Evolutionary conservation across 1,140 invertebrate genomes (phyloP).

Genomic region (Phortica variegata): DNA sequence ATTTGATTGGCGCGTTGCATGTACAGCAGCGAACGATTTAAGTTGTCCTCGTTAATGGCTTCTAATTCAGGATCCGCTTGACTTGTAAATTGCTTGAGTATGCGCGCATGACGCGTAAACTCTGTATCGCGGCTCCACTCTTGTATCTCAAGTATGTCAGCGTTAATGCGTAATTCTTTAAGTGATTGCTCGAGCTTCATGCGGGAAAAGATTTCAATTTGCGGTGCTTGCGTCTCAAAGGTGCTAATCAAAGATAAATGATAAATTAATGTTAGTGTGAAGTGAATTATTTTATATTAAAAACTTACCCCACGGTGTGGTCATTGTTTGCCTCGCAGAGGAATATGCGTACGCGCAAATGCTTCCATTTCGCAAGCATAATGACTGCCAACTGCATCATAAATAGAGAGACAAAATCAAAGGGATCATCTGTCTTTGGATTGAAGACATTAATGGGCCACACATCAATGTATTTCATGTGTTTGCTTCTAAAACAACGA

Average conservation of each 20-base stretch:
- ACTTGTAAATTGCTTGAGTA: conserved; percentile 44
- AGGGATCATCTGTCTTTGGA: conserved; percentile 73
- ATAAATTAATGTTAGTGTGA: not conserved
- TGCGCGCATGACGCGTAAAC: conserved; percentile 36
- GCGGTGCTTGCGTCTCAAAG: conserved; percentile 54
- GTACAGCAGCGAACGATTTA: conserved; percentile 48
- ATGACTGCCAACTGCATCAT: conserved; percentile 97
- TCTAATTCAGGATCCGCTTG: conserved; percentile 34
- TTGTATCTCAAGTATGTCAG: conserved; percentile 62
- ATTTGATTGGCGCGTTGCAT: conserved; percentile 70
- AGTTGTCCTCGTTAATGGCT: conserved; percentile 41
- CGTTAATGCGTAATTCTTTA: conserved; percentile 66
- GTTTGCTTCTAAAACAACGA: conserved; percentile 59
- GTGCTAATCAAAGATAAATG: conserved; percentile 23
- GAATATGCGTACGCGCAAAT: conserved; percentile 79
- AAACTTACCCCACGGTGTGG: conserved; percentile 26
- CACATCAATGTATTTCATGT: conserved; percentile 87
- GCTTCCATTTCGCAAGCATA: conserved; percentile 85
- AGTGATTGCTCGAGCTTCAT: conserved; percentile 63
- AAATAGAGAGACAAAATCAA: conserved; percentile 88
- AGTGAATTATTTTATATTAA: not conserved
- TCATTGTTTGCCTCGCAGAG: conserved; percentile 66
- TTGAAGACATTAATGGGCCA: conserved; percentile 92
- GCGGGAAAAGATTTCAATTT: conserved; percentile 58
- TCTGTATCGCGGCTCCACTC: conserved; percentile 50